Percentiles rank a stretch among this genome's conserved stretches.
Evolutionary conservation across 2,888 invertebrate species (phyloP).

Genomic region (Drosophila percnosoma): DNA sequence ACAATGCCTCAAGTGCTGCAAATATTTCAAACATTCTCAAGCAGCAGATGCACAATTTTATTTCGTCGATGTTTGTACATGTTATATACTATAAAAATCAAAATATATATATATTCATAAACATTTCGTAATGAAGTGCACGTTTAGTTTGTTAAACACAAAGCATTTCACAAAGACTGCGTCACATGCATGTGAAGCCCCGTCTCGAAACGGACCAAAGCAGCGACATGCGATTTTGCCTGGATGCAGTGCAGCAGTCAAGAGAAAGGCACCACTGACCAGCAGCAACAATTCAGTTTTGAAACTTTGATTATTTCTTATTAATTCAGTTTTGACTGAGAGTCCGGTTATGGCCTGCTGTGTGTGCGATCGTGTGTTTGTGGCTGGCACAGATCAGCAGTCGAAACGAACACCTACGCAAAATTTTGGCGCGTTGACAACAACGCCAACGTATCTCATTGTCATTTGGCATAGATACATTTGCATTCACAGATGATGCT

Average conservation of each 20-base stretch:
- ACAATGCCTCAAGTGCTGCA: constrained; percentile 16
- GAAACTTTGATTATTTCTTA: constrained; percentile 39
- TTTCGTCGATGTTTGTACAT: not conserved
- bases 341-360: constrained; percentile 30
- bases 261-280: constrained; percentile 34
- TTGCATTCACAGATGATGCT: constrained; percentile 31
- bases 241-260: constrained; percentile 24
- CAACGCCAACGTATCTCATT: constrained; percentile 62
- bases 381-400: constrained; percentile 28
- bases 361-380: constrained; percentile 1
- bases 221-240: constrained; percentile 12
- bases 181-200: not conserved
- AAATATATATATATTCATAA: not conserved
- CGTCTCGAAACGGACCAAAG: not conserved
- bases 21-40: constrained; percentile 15
- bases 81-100: not conserved
- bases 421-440: constrained; percentile 40
- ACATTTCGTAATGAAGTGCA: not conserved
- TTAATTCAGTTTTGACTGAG: constrained; percentile 43
- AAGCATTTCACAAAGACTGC: constrained; percentile 7
- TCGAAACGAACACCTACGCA: constrained; percentile 42
- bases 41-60: constrained; percentile 8
- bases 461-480: constrained; percentile 60
- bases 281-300: constrained; percentile 23
- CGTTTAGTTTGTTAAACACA: not conserved